These are phyloP conservation scores for Myzus persicae DNA, from an alignment of 1,140 invertebrate genomes.

Conservation along the genomic window DNA sequence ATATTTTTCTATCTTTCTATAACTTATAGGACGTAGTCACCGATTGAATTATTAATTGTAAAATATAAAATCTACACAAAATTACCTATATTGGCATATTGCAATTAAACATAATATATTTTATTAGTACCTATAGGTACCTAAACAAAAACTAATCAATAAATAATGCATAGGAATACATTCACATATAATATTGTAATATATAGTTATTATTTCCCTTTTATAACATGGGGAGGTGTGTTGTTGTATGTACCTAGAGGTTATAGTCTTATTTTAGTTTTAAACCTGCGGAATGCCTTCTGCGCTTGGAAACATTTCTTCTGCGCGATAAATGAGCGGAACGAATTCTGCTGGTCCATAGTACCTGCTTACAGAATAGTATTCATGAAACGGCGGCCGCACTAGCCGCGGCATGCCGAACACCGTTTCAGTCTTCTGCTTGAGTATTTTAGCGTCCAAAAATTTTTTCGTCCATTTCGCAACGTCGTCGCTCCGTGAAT, in stretches of 20 bases:
- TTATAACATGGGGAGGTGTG: too few species aligned
- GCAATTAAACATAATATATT: too few species aligned
- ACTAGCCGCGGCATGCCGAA: slow-evolving; percentile 6
- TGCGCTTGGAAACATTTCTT: slow-evolving; percentile 25
- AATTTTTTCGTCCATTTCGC: slow-evolving; percentile 7
- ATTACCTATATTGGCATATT: too few species aligned
- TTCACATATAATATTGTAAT: too few species aligned
- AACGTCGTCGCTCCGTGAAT: background rate
- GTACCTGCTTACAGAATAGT: background rate
- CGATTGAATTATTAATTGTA: too few species aligned
- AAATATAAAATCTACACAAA: too few species aligned
- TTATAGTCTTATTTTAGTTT: background rate
- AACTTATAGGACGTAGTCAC: too few species aligned
- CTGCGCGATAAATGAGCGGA: background rate
- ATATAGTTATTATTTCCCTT: too few species aligned
- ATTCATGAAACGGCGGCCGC: background rate
- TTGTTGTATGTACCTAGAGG: background rate
- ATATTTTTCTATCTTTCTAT: too few species aligned
- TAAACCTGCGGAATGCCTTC: slow-evolving; percentile 1
- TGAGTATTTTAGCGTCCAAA: slow-evolving; percentile 11
- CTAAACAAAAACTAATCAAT: too few species aligned
- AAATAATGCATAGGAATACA: too few species aligned
- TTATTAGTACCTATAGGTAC: too few species aligned
- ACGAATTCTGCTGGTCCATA: background rate
- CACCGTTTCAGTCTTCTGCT: background rate